Percentiles rank a stretch among this genome's conserved stretches.
These are phyloP conservation scores for Coregonus sp. DNA, from an alignment of 2,797 vertebrate species.

Conservation along the genomic window DNA sequence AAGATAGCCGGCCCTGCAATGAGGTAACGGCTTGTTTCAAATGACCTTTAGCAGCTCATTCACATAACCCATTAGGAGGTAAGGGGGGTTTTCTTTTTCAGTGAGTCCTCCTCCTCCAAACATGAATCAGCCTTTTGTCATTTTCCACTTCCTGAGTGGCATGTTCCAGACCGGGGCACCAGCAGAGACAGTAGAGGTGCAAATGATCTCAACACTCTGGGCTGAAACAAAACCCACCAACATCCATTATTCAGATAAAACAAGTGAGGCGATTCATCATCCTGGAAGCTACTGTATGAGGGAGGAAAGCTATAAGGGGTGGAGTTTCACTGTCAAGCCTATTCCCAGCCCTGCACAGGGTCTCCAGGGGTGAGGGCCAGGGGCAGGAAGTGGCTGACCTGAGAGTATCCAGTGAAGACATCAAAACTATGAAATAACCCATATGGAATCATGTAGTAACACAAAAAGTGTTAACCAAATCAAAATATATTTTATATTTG, in stretches of 20 bases:
- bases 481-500: too few species aligned
- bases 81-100: neutral
- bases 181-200: slow-evolving; percentile 1
- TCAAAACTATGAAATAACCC: too few species aligned
- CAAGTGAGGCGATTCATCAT: slow-evolving; percentile 26
- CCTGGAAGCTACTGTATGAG: slow-evolving; percentile 3
- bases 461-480: too few species aligned
- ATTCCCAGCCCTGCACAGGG: neutral
- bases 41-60: neutral
- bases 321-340: neutral
- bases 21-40: neutral
- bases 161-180: neutral
- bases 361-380: neutral
- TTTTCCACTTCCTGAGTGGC: neutral
- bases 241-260: slow-evolving; percentile 36
- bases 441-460: too few species aligned
- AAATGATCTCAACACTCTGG: slow-evolving; percentile 23
- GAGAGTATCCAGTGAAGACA: neutral
- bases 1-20: neutral
- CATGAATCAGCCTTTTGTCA: neutral
- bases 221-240: slow-evolving; percentile 18
- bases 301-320: neutral
- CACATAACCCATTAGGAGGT: neutral
- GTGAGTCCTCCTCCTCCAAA: neutral
- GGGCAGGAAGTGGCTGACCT: neutral